Evolutionary conservation across 1,140 invertebrate genomes (phyloP).

Genomic region (Arion vulgaris): DNA sequence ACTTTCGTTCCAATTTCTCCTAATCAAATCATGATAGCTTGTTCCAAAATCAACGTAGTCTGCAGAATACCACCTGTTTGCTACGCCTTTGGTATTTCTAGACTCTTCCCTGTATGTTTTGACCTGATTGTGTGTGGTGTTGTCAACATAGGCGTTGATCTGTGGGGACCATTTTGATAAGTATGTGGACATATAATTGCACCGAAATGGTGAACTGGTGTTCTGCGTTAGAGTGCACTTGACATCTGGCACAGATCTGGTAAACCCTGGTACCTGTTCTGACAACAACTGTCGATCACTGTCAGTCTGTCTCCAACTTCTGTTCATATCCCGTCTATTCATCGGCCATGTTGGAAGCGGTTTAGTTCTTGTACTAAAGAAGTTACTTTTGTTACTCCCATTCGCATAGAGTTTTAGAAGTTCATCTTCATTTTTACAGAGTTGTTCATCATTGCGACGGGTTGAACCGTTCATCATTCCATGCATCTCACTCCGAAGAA

Average conservation of each 20-base stretch:
- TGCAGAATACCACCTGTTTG: background rate
- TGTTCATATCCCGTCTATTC: background rate
- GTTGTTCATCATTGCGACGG: background rate
- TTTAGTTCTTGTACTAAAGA: background rate
- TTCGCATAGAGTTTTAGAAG: background rate
- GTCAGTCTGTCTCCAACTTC: background rate
- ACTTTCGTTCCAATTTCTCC: conserved; percentile 29
- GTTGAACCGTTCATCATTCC: background rate
- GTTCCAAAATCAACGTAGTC: too few species aligned
- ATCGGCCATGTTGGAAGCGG: background rate
- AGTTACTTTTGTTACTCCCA: background rate
- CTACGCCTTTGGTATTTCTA: background rate
- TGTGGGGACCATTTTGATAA: background rate
- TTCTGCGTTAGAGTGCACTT: background rate
- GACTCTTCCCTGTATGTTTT: background rate
- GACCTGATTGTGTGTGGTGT: background rate
- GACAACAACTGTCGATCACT: background rate
- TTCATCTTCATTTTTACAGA: background rate
- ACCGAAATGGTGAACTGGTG: background rate
- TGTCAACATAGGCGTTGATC: background rate
- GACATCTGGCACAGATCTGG: background rate
- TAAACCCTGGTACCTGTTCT: background rate
- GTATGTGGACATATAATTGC: background rate
- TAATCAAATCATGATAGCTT: background rate
- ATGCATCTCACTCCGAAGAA: background rate